These are phyloP conservation scores for Penaeus vannamei DNA, from an alignment of 1,140 invertebrate species.

Conservation along the genomic window DNA sequence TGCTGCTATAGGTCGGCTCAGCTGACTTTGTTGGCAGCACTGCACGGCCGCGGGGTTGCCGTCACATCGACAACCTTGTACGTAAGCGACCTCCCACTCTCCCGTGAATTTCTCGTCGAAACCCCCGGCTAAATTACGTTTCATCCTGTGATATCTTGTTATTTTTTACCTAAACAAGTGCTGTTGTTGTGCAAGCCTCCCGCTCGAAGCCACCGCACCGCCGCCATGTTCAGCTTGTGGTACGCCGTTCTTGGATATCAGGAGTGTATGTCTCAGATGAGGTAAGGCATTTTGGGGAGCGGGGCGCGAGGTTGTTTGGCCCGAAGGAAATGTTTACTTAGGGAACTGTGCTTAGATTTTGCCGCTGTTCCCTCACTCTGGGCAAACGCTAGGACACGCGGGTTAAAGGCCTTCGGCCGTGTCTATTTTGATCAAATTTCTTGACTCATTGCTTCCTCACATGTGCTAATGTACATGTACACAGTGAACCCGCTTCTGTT, in stretches of 20 bases:
- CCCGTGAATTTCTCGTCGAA: not conserved
- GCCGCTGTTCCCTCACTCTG: no score
- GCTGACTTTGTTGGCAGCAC: not conserved
- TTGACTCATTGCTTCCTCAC: no score
- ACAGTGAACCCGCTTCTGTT: no score
- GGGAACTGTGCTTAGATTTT: no score
- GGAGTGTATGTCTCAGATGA: not conserved
- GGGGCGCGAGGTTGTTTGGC: no score
- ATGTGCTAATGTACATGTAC: no score
- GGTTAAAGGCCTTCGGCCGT: no score
- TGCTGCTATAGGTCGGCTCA: no score
- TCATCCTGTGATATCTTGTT: not conserved
- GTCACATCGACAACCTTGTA: not conserved
- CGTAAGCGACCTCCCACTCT: not conserved
- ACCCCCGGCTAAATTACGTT: not conserved
- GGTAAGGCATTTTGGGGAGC: no score
- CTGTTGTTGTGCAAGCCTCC: not conserved
- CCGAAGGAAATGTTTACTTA: no score
- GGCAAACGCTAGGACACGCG: no score
- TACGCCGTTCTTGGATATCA: slow-evolving; percentile 19
- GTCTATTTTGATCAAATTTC: no score
- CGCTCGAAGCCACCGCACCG: not conserved
- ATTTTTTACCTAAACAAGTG: not conserved
- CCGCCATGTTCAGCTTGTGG: slow-evolving; percentile 18
- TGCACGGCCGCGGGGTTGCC: slow-evolving; percentile 4